These are phyloP conservation scores for Protonemura montana DNA, from an alignment of 2,888 invertebrate species.

Conservation along the genomic window DNA sequence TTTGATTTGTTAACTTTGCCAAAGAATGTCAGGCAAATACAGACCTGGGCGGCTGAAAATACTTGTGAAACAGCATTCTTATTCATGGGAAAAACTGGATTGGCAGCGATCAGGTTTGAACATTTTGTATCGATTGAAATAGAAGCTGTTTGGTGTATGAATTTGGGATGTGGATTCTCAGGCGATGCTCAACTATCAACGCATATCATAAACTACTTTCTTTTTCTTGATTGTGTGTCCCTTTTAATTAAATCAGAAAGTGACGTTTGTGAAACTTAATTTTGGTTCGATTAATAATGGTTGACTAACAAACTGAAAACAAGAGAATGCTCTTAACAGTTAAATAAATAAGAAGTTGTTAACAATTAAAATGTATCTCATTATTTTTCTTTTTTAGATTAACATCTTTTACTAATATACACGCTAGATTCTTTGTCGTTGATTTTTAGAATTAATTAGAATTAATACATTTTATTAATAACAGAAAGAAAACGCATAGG, in stretches of 20 bases:
- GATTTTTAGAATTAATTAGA: constrained; percentile 36
- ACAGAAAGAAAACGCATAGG: constrained; percentile 47
- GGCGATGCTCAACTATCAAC: not conserved
- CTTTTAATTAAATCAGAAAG: not conserved
- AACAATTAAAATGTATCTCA: constrained; percentile 47
- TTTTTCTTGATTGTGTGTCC: constrained; percentile 7
- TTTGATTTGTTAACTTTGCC: too few relatives aligned
- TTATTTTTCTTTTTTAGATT: constrained; percentile 44
- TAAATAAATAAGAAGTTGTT: constrained; percentile 36
- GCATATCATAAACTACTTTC: not conserved
- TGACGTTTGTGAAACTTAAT: not conserved
- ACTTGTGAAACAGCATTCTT: too few relatives aligned
- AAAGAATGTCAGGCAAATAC: too few relatives aligned
- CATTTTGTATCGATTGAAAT: too few relatives aligned
- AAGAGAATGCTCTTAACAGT: not conserved
- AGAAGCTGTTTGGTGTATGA: not conserved
- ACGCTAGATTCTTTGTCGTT: constrained; percentile 44
- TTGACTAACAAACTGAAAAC: not conserved
- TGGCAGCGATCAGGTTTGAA: too few relatives aligned
- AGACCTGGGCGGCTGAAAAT: too few relatives aligned
- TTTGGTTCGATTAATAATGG: not conserved
- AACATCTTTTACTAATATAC: constrained; percentile 46
- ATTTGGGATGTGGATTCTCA: not conserved
- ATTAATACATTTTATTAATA: constrained; percentile 46
- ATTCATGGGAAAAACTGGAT: too few relatives aligned